Base-by-base conservation (phyloP, 2,888 invertebrate species). In the Nomada lathburiana region DNA sequence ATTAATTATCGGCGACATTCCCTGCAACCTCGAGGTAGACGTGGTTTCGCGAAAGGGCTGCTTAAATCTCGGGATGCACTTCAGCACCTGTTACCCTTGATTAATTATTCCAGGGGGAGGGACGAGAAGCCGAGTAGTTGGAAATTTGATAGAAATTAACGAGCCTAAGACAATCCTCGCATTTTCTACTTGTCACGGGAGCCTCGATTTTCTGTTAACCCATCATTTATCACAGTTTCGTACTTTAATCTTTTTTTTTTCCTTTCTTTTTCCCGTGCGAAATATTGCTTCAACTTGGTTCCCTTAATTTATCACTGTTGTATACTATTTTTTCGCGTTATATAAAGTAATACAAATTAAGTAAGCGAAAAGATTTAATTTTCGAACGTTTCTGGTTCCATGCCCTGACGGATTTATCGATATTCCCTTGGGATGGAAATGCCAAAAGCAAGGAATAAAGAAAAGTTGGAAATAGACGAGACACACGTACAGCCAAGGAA, bases 71-170 rank as follows among this genome's bases (percentile, higher is more conserved):
- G 23, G 44, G 50, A 50, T 68, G 76, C 62, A 63, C 68, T 63
- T 69, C 68, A 55, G 78, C 78, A 78, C 76, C 78, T 78, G 78
- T 76, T 78, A 57, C 76, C 77, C 5, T 55, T 78, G 78, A 78
- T 76, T 78, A 76, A 76, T 76, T 72, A 59, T 26, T 13, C 23
- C n/a, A 20, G 42, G 10, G 7, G 20, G 47, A 11, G 7, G 57
- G 7, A 11, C 13, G 42, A 13, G 36, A 52, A n/a, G 20, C 55
- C 1, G 18, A 10, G 1, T 23, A 20, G 7, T n/a, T 9, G 42
- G 73, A 44, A 72, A 76, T 65, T 65, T 52, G 10, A 64, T 9
- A 26, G 36, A 18, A 71, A 63, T 47, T 55, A 29, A 50, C 62
- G 59, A 10, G 57, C 44, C 53, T 20, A 11, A 23, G 26, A n/a